Conservation (phyloP, 2,113 vertebrate species). For the Taxidea taxus region DNA sequence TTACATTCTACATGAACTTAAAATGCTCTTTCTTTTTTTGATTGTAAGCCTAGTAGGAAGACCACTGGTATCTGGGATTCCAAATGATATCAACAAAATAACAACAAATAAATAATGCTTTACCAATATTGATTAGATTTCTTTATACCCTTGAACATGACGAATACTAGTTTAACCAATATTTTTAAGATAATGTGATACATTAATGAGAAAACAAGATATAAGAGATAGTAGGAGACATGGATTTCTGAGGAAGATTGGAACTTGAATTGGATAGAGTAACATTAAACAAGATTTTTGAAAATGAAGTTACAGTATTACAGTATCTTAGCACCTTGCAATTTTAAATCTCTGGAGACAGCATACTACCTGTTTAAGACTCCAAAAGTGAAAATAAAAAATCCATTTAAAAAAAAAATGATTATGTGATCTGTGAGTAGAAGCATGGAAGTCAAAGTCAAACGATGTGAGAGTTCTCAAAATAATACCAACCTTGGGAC, state of each 20-base stretch:
- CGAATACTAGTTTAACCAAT: neutral
- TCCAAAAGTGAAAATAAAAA: neutral
- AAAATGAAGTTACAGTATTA: neutral
- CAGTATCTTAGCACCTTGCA: neutral
- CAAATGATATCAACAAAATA: neutral
- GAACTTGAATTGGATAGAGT: constrained; percentile 6
- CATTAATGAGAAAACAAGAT: neutral
- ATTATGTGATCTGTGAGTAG: neutral
- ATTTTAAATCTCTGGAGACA: neutral
- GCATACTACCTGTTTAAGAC: neutral
- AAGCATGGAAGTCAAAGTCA: neutral
- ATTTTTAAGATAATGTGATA: neutral
- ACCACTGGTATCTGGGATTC: neutral
- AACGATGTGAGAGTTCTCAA: neutral
- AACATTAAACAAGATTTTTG: neutral
- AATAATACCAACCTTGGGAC: neutral
- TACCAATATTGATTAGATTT: neutral
- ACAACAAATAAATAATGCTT: neutral
- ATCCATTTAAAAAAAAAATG: neutral
- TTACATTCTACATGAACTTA: neutral
- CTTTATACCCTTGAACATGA: neutral
- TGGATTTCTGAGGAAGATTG: neutral
- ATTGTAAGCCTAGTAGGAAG: neutral
- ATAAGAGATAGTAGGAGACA: neutral
- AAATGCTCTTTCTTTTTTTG: neutral